Conservation (phyloP, 2,113 vertebrate genomes). For the Eubucco bourcierii region DNA sequence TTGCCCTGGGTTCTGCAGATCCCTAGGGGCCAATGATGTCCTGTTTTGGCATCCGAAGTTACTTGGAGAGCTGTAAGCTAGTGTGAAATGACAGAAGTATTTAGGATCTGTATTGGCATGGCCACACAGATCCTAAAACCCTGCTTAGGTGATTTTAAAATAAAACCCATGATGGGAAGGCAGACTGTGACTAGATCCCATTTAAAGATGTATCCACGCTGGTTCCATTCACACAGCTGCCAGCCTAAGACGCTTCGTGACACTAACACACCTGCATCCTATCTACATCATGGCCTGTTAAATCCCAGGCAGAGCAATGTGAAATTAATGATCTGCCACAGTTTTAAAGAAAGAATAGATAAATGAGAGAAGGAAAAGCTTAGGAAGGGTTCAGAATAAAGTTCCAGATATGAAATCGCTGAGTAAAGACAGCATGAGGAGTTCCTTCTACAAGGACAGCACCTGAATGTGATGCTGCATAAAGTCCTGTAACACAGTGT, state of each 20-base stretch:
- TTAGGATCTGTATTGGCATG: not conserved
- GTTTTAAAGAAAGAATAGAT: not conserved
- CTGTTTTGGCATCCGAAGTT: not conserved
- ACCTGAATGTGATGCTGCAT: not conserved
- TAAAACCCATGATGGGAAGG: not conserved
- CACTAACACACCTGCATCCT: not conserved
- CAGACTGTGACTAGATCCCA: not conserved
- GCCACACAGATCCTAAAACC: not conserved
- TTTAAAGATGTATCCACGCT: not conserved
- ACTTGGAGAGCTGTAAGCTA: not conserved
- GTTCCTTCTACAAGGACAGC: not conserved
- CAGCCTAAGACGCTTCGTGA: not conserved
- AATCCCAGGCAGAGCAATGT: not conserved
- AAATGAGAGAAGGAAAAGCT: not conserved
- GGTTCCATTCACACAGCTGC: not conserved
- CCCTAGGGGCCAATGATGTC: not conserved
- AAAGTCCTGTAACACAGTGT: not conserved
- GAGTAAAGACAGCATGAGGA: not conserved
- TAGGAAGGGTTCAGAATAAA: not conserved
- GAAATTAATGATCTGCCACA: not conserved
- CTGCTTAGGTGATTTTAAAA: not conserved
- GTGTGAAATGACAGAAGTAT: not conserved
- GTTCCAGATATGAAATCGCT: not conserved
- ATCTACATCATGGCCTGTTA: not conserved
- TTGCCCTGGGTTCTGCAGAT: conserved; percentile 16